A percentile compares a stretch with the other conserved stretches of the same genome.
phyloP scores from a whole-genome alignment of 2,113 vertebrate genomes.

The Pseudopipra pipra region DNA sequence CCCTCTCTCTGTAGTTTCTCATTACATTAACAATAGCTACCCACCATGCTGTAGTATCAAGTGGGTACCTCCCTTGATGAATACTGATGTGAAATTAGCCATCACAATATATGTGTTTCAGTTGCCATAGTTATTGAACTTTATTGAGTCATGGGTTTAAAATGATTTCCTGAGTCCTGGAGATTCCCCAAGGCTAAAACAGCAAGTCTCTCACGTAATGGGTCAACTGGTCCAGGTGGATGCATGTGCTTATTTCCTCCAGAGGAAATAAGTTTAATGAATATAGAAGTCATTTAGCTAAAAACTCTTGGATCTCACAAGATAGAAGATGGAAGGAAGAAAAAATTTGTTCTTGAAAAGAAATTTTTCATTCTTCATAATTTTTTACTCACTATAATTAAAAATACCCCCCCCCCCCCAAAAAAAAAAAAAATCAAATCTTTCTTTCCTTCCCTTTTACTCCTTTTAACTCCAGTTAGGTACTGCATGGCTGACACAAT shows the following conservation, averaged over 20 bases:
- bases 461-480: background rate
- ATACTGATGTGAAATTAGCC: conserved; percentile 8
- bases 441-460: background rate
- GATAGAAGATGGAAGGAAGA: background rate
- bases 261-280: conserved; percentile 70
- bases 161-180: conserved; percentile 64
- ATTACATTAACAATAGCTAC: background rate
- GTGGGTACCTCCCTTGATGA: background rate
- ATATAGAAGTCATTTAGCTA: conserved; percentile 27
- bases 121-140: conserved; percentile 31
- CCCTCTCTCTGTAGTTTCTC: background rate
- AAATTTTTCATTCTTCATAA: background rate
- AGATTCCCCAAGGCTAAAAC: conserved; percentile 63
- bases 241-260: conserved; percentile 58
- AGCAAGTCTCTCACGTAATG: conserved; percentile 50
- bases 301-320: conserved; percentile 24
- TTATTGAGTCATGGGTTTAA: conserved; percentile 57
- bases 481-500: background rate
- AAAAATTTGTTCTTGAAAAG: background rate
- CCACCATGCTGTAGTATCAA: background rate
- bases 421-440: too few relatives aligned
- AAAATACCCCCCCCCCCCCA: background rate
- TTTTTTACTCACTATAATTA: background rate
- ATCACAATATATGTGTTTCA: background rate
- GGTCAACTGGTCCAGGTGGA: conserved; percentile 47